Percentiles rank a stretch among this genome's conserved stretches.
Evolutionary conservation across 1,140 invertebrate genomes (phyloP).

Genomic region (Platorchestia sp.): DNA sequence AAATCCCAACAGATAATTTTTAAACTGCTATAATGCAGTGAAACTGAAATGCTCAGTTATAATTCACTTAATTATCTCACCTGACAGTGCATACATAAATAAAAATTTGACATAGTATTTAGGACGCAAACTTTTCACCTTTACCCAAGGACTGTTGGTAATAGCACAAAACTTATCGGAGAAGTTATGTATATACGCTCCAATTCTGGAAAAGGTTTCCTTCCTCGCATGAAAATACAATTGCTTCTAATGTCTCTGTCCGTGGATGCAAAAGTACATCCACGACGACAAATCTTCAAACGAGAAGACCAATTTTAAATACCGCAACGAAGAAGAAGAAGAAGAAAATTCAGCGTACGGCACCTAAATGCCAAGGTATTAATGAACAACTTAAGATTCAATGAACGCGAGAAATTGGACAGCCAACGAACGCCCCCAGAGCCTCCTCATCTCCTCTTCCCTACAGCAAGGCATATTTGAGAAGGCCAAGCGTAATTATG

Average conservation of each 20-base stretch:
- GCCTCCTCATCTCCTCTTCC: not conserved
- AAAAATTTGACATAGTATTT: no score
- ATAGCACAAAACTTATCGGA: not conserved
- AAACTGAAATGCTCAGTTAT: no score
- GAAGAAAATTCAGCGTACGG: not conserved
- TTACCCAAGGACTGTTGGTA: not conserved
- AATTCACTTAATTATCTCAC: no score
- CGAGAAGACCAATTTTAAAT: not conserved
- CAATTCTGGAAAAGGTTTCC: not conserved
- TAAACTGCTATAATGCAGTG: no score
- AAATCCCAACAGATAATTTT: no score
- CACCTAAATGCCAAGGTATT: not conserved
- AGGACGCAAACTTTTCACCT: not conserved
- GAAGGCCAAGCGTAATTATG: not conserved
- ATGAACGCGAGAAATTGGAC: conserved; percentile 13
- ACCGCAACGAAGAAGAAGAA: not conserved
- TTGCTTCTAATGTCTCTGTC: not conserved
- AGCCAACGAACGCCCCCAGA: not conserved
- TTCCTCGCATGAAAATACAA: not conserved
- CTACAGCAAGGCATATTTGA: not conserved
- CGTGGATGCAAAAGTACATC: not conserved
- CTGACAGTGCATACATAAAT: no score
- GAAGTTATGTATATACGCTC: no score
- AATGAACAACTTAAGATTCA: not conserved
- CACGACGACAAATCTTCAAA: not conserved